These are phyloP conservation scores for Phyllopteryx taeniolatus DNA, from an alignment of 2,113 vertebrate species.

Conservation along the genomic window DNA sequence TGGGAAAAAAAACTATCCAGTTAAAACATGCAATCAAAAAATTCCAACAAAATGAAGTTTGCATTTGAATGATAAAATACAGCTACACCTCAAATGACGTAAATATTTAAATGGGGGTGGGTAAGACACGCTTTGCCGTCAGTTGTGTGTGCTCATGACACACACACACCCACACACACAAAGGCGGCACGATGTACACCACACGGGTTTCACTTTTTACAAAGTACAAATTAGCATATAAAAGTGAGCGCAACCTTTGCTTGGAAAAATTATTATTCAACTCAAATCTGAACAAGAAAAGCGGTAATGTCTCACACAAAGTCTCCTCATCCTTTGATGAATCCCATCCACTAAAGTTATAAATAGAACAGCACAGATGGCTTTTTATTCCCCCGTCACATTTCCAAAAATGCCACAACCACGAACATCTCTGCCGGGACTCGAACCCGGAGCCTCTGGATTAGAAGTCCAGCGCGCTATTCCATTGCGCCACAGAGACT, in stretches of 20 bases:
- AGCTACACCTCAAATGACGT: background rate
- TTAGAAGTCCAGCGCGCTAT: constrained; percentile 99
- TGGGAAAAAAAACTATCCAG: too few relatives aligned
- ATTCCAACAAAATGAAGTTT: too few relatives aligned
- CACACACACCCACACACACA: background rate
- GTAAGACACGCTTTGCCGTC: background rate
- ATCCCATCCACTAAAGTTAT: background rate
- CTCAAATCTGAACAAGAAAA: background rate
- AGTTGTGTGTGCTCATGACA: background rate
- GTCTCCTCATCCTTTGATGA: background rate
- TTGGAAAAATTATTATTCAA: background rate
- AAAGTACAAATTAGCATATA: constrained; percentile 31
- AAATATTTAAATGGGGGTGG: background rate
- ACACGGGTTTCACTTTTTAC: background rate
- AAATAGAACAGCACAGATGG: background rate
- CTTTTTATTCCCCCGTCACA: background rate
- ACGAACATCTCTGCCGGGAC: constrained; percentile 98
- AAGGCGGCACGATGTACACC: constrained; percentile 2
- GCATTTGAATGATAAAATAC: too few relatives aligned
- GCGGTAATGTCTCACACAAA: background rate
- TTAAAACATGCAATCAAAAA: too few relatives aligned
- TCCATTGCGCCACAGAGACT: constrained; percentile 99
- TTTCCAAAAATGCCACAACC: constrained; percentile 36
- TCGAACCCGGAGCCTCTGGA: constrained; percentile 99
- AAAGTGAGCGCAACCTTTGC: constrained; percentile 36